phyloP scores from a whole-genome alignment of 2,797 vertebrate genomes.

The Mormyrops attenuatus region DNA sequence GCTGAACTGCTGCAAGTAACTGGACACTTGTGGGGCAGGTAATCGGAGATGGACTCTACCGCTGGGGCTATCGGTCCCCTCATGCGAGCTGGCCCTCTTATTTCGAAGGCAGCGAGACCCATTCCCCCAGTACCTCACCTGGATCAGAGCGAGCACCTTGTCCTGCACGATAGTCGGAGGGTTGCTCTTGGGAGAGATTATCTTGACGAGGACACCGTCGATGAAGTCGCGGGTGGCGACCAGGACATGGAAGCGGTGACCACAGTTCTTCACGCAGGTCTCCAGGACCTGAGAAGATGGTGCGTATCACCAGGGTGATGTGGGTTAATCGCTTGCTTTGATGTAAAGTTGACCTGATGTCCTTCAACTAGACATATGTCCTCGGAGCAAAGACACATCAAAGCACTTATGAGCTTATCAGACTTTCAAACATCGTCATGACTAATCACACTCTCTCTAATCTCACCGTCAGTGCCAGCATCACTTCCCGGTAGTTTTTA shows the following conservation, averaged over 20 bases:
- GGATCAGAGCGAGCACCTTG: constrained; percentile 92
- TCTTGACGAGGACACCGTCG: constrained; percentile 88
- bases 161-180: constrained; percentile 95
- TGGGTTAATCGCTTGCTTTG: neutral
- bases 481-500: constrained; percentile 94
- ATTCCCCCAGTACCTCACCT: constrained; percentile 56
- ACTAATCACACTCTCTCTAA: neutral
- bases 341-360: neutral
- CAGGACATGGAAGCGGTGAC: constrained; percentile 90
- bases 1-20: constrained; percentile 20
- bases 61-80: neutral
- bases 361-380: neutral
- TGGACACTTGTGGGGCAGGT: neutral
- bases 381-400: neutral
- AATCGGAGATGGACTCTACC: neutral
- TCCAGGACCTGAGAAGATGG: constrained; percentile 76
- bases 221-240: constrained; percentile 94
- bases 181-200: constrained; percentile 89
- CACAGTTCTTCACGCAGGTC: constrained; percentile 98
- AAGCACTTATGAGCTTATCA: neutral
- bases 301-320: neutral
- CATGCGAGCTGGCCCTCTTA: neutral
- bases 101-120: neutral
- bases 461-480: constrained; percentile 90
- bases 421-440: neutral